These are phyloP conservation scores for Tuberolachnus salignus DNA, from an alignment of 2,888 invertebrate species.

Conservation along the genomic window DNA sequence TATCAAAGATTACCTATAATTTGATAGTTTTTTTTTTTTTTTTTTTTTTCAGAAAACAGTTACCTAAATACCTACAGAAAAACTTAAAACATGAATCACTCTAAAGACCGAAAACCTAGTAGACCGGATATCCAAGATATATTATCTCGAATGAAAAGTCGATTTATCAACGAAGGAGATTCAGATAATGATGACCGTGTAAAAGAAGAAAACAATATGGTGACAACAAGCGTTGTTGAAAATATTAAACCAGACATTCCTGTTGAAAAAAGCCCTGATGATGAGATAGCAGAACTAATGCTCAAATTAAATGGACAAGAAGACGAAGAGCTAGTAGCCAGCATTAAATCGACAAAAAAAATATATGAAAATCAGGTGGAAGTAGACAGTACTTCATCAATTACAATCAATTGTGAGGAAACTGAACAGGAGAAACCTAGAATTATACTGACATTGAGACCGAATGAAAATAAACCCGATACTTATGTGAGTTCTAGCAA, in stretches of 20 bases:
- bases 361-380: conserved; percentile 49
- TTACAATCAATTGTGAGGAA: conserved; percentile 11
- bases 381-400: conserved; percentile 39
- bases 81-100: conserved; percentile 31
- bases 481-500: conserved; percentile 60
- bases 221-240: conserved; percentile 23
- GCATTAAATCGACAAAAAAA: conserved; percentile 46
- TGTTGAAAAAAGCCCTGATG: conserved; percentile 59
- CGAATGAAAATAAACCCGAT: conserved; percentile 64
- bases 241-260: conserved; percentile 9
- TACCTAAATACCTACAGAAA: too few relatives aligned
- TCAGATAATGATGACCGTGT: conserved; percentile 24
- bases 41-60: conserved; percentile 28
- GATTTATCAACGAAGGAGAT: conserved; percentile 30
- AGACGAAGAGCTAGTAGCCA: conserved; percentile 50
- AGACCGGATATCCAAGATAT: conserved; percentile 51
- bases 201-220: conserved; percentile 31
- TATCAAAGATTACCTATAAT: too few relatives aligned
- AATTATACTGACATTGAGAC: conserved; percentile 70
- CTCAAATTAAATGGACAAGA: conserved; percentile 64
- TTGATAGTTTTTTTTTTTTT: too few relatives aligned
- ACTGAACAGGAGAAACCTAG: conserved; percentile 65
- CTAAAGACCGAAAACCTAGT: conserved; percentile 28
- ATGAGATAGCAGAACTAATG: conserved; percentile 65
- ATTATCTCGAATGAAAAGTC: conserved; percentile 57